Evolutionary conservation across 1,140 invertebrate genomes (phyloP).

Genomic region (Rhopalosiphum maidis): DNA sequence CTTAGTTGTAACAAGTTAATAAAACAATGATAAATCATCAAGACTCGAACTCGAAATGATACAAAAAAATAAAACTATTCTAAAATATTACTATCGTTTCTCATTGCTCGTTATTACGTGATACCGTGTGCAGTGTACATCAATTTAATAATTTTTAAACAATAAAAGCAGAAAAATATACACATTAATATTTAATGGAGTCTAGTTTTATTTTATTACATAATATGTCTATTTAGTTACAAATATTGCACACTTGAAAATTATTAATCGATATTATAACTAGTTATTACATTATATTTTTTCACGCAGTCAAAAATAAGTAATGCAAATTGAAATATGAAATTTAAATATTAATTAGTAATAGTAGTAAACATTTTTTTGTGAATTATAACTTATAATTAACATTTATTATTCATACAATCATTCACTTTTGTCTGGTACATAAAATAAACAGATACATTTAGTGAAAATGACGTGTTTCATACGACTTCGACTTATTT

Average conservation of each 20-base stretch:
- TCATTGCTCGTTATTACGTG: neutral
- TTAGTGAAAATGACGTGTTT: neutral
- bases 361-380: neutral
- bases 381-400: neutral
- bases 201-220: neutral
- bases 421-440: neutral
- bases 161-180: neutral
- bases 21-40: neutral
- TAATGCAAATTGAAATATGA: neutral
- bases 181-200: neutral
- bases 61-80: neutral
- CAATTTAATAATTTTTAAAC: constrained; percentile 12
- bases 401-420: neutral
- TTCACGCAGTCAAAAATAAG: neutral
- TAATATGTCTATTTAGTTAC: neutral
- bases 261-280: neutral
- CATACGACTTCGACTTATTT: neutral
- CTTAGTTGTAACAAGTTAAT: neutral
- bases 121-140: too few species aligned
- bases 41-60: neutral
- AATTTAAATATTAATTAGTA: neutral
- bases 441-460: neutral
- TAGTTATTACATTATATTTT: neutral
- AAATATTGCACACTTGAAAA: neutral
- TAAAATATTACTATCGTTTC: neutral